Evolutionary conservation across 92 coral and sea anemone genomes (phyloP).

Genomic region (Anthopleura xanthogrammica): DNA sequence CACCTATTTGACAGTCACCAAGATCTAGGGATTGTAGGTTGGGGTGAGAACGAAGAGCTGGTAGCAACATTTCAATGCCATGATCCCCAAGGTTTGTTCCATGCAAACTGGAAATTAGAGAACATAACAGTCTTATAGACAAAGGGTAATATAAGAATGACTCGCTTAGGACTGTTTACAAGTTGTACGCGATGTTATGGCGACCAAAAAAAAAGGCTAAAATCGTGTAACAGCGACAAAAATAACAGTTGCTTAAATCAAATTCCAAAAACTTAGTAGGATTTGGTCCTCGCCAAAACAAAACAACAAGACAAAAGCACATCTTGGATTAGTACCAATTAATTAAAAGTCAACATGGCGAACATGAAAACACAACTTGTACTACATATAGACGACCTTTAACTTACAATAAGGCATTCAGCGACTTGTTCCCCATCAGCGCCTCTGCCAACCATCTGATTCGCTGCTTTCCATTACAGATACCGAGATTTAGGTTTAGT

Average conservation of each 20-base stretch:
- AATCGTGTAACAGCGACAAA: no score
- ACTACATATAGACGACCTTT: not conserved
- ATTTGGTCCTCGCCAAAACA: not conserved
- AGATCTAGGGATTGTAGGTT: conserved; percentile 83
- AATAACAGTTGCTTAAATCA: not conserved
- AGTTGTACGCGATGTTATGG: not conserved
- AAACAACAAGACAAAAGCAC: not conserved
- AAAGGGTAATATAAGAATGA: no score
- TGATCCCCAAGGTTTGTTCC: conserved; percentile 91
- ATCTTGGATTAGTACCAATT: not conserved
- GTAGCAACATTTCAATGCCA: conserved; percentile 78
- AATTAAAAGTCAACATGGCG: conserved; percentile 13
- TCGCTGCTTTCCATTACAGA: conserved; percentile 87
- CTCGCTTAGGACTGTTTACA: not conserved
- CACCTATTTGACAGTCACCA: conserved; percentile 94
- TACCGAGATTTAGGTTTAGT: conserved; percentile 89
- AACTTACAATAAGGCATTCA: conserved; percentile 89
- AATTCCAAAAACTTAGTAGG: not conserved
- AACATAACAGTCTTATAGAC: no score
- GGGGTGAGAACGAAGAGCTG: conserved; percentile 81
- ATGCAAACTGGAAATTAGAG: conserved; percentile 70
- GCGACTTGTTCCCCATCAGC: conserved; percentile 68
- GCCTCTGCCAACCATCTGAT: conserved; percentile 92
- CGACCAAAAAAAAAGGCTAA: not conserved
- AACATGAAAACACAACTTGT: not conserved